Percentiles rank a stretch among this genome's conserved stretches.
Evolutionary conservation across 2,888 invertebrate species (phyloP).

Genomic region (Macrophya alboannulata): DNA sequence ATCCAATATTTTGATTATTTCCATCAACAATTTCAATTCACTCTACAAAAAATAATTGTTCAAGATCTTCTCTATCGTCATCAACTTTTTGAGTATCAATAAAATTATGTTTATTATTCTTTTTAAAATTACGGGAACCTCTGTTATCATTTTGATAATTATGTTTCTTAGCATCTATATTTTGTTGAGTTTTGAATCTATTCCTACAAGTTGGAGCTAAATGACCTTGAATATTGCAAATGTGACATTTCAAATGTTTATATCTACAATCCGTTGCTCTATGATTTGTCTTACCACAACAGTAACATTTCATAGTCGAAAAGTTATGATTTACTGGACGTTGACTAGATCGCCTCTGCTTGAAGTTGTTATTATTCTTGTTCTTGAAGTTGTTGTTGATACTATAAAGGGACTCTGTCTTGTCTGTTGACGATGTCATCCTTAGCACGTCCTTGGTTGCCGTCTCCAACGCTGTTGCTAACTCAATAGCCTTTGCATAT

Average conservation of each 20-base stretch:
- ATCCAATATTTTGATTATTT: not conserved
- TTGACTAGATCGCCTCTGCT: not conserved
- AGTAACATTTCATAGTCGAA: conserved; percentile 22
- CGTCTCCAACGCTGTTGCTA: conserved; percentile 11
- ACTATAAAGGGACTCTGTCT: not conserved
- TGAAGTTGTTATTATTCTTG: not conserved
- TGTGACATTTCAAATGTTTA: conserved; percentile 32
- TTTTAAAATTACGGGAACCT: not conserved
- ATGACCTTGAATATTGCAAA: conserved; percentile 43
- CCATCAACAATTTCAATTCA: not conserved
- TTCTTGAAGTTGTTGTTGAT: not conserved
- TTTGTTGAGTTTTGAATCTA: not conserved
- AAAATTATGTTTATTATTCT: conserved; percentile 4
- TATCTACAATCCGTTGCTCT: conserved; percentile 36
- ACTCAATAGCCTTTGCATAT: not conserved
- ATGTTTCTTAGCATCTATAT: not conserved
- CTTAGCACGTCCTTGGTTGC: not conserved
- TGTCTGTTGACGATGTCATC: conserved; percentile 6
- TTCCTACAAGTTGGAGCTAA: conserved; percentile 37
- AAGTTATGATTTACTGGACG: not conserved
- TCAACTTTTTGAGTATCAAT: not conserved
- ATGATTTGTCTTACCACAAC: conserved; percentile 52
- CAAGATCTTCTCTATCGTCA: not conserved
- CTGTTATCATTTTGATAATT: not conserved
- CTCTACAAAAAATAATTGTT: conserved; percentile 2